Conservation (phyloP, 2,888 invertebrate genomes). For the Andrena hattorfiana region DNA sequence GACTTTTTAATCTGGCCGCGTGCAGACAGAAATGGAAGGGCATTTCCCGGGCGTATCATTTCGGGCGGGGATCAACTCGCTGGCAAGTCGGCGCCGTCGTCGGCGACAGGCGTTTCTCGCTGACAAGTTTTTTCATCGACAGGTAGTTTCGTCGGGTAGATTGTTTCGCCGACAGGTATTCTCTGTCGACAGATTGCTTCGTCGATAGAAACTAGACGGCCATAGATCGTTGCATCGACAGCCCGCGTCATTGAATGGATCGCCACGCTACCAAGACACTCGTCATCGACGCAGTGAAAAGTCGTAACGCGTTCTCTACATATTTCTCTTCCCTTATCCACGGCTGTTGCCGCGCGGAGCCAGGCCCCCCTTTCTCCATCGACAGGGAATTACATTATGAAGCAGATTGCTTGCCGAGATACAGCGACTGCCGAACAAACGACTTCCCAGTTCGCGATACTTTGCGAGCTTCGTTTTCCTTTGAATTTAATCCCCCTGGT, state of each 20-base stretch:
- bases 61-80: constrained; percentile 25
- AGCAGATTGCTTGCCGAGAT: constrained; percentile 21
- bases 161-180: constrained; percentile 54
- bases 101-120: constrained; percentile 18
- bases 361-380: neutral
- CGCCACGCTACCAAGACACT: constrained; percentile 1
- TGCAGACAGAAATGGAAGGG: constrained; percentile 18
- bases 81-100: constrained; percentile 13
- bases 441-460: constrained; percentile 24
- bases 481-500: constrained; percentile 22
- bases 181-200: constrained; percentile 35
- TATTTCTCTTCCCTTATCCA: constrained; percentile 3
- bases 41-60: constrained; percentile 31
- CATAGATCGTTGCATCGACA: constrained; percentile 20
- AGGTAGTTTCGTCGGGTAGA: constrained; percentile 33
- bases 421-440: constrained; percentile 25
- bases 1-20: constrained; percentile 41
- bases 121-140: constrained; percentile 31
- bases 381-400: constrained; percentile 41
- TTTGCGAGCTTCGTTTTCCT: neutral
- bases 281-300: neutral
- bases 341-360: neutral
- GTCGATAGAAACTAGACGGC: constrained; percentile 5
- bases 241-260: constrained; percentile 16
- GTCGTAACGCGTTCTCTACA: neutral